Base-by-base conservation (phyloP, 2,797 vertebrate genomes). In the Propithecus deckenii region DNA sequence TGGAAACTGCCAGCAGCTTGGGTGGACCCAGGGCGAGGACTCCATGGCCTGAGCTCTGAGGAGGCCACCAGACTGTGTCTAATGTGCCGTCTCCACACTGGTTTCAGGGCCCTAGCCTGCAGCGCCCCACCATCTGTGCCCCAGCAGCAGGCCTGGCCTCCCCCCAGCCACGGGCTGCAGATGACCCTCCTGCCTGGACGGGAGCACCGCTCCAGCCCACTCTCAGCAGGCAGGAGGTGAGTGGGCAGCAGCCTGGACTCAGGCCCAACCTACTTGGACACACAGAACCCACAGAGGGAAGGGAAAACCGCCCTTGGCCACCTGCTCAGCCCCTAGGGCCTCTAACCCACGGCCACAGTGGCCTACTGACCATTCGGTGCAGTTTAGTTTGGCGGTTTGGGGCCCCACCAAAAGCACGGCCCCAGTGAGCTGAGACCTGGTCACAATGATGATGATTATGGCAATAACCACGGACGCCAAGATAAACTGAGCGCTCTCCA, bases 391-490 rank as follows among this genome's bases (percentile, higher is more conserved):
- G 48, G 72, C 0, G 0, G 28, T 55, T 20, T 43, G 74, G 18
- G 63, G 23, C 22, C 69, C 41, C 10, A 4, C 2, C 1, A 35
- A 52, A 2, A 0, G 50, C 57, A 5, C 0, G 20, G 32, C 10
- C 4, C 35, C 23, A 6, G 6, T 2, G 23, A 50, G 35, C 52
- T 23, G 69, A 55, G n/a, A 23, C 14, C 46, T 5, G 0, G 48
- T 1, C 10, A 43, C 13, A 13, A 3, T 0, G 1, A 3, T 0
- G 4, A 23, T 0, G 50, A n/a, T 11, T 1, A 0, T 1, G 2
- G 35, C 1, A 0, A 30, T 0, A 1, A 32, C 38, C 7, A 12
- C 23, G 30, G 55, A 30, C 4, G 0, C 80, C 71, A 3, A 18
- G 46, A 61, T 12, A 63, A 41, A n/a, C 20, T 0, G 74, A 7